These are phyloP conservation scores for Tragopan temminckii DNA, from an alignment of 2,797 vertebrate species.

Conservation along the genomic window DNA sequence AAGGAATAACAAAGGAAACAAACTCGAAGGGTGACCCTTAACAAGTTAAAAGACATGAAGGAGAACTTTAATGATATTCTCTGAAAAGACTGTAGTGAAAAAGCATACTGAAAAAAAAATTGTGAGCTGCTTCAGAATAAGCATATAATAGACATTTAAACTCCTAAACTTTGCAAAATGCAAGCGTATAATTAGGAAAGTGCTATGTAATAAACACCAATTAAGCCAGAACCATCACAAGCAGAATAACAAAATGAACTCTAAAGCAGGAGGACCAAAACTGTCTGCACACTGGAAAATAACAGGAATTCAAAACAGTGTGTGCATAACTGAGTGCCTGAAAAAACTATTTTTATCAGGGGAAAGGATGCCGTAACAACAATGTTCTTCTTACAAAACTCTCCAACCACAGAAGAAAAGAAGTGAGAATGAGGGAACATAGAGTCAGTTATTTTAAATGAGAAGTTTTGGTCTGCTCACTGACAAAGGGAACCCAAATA, in stretches of 20 bases:
- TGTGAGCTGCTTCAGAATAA: conserved; percentile 4
- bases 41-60: conserved; percentile 2
- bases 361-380: neutral
- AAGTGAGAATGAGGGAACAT: rapidly evolving
- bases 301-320: neutral
- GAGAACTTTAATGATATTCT: neutral
- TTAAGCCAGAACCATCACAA: conserved; percentile 46
- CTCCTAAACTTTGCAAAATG: conserved; percentile 28
- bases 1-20: neutral
- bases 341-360: neutral
- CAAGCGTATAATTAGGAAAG: conserved; percentile 48
- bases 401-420: neutral
- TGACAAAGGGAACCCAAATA: neutral
- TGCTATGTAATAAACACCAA: conserved; percentile 48
- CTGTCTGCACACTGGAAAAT: neutral
- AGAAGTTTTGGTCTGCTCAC: neutral
- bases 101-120: conserved; percentile 18
- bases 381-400: neutral
- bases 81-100: neutral
- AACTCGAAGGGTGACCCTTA: neutral
- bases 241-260: conserved; percentile 29
- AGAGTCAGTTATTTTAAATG: neutral
- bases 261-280: neutral
- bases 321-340: neutral
- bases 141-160: neutral